Conservation (phyloP, 1,140 invertebrate species). For the Mamestra configurata region DNA sequence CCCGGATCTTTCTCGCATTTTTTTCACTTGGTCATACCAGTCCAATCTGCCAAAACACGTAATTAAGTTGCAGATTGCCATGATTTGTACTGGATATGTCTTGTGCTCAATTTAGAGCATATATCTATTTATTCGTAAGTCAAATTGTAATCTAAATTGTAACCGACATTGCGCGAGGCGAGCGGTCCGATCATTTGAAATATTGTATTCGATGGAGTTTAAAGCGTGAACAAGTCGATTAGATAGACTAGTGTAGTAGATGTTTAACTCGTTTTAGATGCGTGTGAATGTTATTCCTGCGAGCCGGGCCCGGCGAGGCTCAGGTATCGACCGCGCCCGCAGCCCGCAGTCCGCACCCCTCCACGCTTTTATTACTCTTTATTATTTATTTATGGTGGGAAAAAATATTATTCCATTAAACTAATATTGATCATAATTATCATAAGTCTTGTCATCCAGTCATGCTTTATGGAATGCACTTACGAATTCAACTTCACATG, state of each 20-base stretch:
- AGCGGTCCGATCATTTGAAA: slow-evolving; percentile 30
- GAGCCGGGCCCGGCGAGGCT: slow-evolving; percentile 3
- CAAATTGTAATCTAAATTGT: slow-evolving; percentile 45
- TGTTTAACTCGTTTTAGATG: slow-evolving; percentile 54
- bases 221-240: slow-evolving; percentile 52
- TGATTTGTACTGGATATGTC: slow-evolving; percentile 31
- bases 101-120: slow-evolving; percentile 29
- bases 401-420: slow-evolving; percentile 47
- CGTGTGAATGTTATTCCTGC: slow-evolving; percentile 64
- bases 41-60: slow-evolving; percentile 55
- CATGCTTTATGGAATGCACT: neutral
- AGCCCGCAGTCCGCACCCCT: slow-evolving; percentile 44
- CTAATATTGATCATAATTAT: slow-evolving; percentile 42
- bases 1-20: slow-evolving; percentile 69
- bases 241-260: slow-evolving; percentile 50
- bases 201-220: slow-evolving; percentile 46
- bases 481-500: neutral
- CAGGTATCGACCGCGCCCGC: slow-evolving; percentile 78
- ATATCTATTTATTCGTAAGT: slow-evolving; percentile 38
- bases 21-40: slow-evolving; percentile 60
- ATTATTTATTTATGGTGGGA: slow-evolving; percentile 57
- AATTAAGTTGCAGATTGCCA: slow-evolving; percentile 56
- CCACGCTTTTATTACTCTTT: slow-evolving; percentile 49
- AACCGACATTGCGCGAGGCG: slow-evolving; percentile 24
- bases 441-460: neutral